These are phyloP conservation scores for Lepidonotus clava DNA, from an alignment of 2,888 invertebrate genomes.

Conservation along the genomic window DNA sequence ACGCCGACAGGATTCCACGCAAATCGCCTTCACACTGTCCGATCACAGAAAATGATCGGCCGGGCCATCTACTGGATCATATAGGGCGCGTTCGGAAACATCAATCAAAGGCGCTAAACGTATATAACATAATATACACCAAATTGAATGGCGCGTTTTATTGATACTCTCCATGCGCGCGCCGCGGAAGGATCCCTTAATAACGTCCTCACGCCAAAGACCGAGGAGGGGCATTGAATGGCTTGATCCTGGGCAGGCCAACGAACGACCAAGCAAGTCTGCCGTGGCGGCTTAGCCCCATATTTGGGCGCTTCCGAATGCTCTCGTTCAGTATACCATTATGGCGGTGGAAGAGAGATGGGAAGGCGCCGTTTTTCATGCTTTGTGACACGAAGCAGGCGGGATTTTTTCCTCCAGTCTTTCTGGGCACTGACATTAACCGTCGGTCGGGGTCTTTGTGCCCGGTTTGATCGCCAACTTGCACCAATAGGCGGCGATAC, in stretches of 20 bases:
- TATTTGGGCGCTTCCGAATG: background rate
- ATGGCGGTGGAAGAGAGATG: slow-evolving; percentile 8
- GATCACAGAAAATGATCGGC: slow-evolving; percentile 30
- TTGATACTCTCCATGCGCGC: no score
- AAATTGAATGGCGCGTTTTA: no score
- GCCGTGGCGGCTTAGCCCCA: background rate
- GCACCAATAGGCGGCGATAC: slow-evolving; percentile 18
- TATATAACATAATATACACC: no score
- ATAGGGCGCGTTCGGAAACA: background rate
- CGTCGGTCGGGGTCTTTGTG: slow-evolving; percentile 10
- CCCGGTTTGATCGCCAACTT: slow-evolving; percentile 14
- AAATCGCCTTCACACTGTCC: slow-evolving; percentile 47
- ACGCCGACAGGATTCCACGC: slow-evolving; percentile 34
- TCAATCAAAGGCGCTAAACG: no score
- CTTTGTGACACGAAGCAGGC: slow-evolving; percentile 24
- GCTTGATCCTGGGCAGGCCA: no score
- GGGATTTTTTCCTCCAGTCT: background rate
- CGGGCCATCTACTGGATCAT: background rate
- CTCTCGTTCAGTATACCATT: background rate
- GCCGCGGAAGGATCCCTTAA: no score
- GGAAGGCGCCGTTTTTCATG: slow-evolving; percentile 3
- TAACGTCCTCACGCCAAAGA: no score
- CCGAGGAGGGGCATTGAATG: no score
- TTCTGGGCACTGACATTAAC: slow-evolving; percentile 23
- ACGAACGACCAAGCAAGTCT: no score